Evolutionary conservation across 2,113 vertebrate species (phyloP).

Genomic region (Nibea albiflora): DNA sequence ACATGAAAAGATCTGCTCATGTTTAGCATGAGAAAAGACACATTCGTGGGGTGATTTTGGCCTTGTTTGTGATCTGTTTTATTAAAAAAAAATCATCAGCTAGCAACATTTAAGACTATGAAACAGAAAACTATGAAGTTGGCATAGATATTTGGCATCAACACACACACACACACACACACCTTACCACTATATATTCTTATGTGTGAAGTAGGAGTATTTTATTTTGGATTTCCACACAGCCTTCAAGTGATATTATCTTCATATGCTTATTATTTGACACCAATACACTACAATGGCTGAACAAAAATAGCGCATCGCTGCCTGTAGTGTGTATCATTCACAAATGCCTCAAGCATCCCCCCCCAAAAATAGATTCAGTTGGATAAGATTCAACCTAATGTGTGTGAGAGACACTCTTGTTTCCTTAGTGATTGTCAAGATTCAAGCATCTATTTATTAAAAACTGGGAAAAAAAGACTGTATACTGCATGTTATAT

Average conservation of each 20-base stretch:
- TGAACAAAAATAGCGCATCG: neutral
- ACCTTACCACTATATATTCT: neutral
- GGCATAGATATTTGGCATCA: neutral
- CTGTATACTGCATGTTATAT: neutral
- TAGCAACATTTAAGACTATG: slow-evolving; percentile 5
- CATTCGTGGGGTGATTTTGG: neutral
- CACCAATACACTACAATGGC: neutral
- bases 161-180: neutral
- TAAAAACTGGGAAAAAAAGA: neutral
- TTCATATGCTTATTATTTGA: slow-evolving; percentile 10
- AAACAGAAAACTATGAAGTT: neutral
- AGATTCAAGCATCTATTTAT: neutral
- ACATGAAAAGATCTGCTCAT: slow-evolving; percentile 32
- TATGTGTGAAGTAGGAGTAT: neutral
- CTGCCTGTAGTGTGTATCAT: neutral
- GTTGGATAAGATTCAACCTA: too few species aligned
- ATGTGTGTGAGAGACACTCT: neutral
- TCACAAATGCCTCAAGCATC: neutral
- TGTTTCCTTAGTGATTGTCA: neutral
- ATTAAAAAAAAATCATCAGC: neutral
- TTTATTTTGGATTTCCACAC: neutral
- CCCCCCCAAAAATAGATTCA: neutral
- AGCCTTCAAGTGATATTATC: neutral
- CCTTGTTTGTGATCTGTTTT: neutral
- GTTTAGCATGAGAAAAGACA: slow-evolving; percentile 20